A percentile compares a stretch with the other conserved stretches of the same genome.
phyloP scores from a whole-genome alignment of 2,888 invertebrate genomes.

The Exephanes ischioxanthus region DNA sequence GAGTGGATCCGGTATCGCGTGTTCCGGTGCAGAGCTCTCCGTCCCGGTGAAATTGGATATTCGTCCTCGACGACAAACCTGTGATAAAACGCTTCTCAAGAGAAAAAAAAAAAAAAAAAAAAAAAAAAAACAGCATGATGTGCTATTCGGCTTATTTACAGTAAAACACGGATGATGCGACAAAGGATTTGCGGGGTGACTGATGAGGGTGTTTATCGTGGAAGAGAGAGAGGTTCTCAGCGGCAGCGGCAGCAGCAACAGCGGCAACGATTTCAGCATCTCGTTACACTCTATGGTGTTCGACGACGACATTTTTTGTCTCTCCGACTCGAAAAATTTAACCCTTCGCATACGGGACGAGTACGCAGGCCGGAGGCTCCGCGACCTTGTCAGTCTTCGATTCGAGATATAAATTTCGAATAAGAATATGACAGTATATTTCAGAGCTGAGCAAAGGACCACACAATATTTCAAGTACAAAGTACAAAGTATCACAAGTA shows the following conservation, averaged over 20 bases:
- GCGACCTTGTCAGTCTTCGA: too few relatives aligned
- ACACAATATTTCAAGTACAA: too few relatives aligned
- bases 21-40: not conserved
- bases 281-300: constrained; percentile 65
- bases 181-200: constrained; percentile 32
- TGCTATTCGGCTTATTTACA: constrained; percentile 36
- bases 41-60: constrained; percentile 2
- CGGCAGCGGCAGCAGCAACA: constrained; percentile 72
- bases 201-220: constrained; percentile 48
- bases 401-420: too few relatives aligned
- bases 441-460: too few relatives aligned
- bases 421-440: too few relatives aligned
- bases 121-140: constrained; percentile 3
- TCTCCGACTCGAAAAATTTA: not conserved
- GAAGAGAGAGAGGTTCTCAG: constrained; percentile 55
- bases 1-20: not conserved
- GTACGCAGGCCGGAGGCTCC: not conserved
- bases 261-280: constrained; percentile 75
- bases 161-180: constrained; percentile 3
- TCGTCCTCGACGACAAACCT: constrained; percentile 7
- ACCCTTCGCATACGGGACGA: not conserved
- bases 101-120: not conserved
- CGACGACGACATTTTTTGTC: not conserved
- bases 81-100: constrained; percentile 1
- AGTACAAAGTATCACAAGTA: too few relatives aligned